Evolutionary conservation across 2,113 vertebrate species (phyloP).

Genomic region (Marmota flaviventris): DNA sequence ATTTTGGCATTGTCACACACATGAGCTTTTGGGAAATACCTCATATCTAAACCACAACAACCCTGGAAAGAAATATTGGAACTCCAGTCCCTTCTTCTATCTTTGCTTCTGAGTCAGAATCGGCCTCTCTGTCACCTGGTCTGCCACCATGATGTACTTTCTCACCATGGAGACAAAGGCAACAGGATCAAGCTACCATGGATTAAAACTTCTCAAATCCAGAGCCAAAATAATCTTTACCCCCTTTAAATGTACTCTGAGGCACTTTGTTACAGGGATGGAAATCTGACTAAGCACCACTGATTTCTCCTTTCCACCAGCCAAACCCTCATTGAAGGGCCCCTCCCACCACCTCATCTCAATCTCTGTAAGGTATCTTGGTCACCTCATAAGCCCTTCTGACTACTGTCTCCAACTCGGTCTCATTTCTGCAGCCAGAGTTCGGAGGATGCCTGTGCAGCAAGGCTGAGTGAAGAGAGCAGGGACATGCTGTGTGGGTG

Average conservation of each 20-base stretch:
- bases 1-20: no score
- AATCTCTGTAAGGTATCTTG: background rate
- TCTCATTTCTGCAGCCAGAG: background rate
- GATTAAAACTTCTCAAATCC: background rate
- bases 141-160: background rate
- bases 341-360: background rate
- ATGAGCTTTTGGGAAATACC: no score
- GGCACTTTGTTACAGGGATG: background rate
- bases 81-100: background rate
- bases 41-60: no score
- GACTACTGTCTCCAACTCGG: accelerated
- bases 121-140: background rate
- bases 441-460: background rate
- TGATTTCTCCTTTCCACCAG: background rate
- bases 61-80: background rate
- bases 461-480: background rate
- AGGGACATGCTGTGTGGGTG: background rate
- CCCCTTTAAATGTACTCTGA: background rate
- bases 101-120: background rate
- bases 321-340: background rate
- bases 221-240: background rate
- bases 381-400: background rate
- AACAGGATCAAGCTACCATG: background rate
- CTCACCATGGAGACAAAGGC: background rate
- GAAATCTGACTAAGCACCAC: no score